Conservation (phyloP, 2,797 vertebrate species). For the Falco concolor region DNA sequence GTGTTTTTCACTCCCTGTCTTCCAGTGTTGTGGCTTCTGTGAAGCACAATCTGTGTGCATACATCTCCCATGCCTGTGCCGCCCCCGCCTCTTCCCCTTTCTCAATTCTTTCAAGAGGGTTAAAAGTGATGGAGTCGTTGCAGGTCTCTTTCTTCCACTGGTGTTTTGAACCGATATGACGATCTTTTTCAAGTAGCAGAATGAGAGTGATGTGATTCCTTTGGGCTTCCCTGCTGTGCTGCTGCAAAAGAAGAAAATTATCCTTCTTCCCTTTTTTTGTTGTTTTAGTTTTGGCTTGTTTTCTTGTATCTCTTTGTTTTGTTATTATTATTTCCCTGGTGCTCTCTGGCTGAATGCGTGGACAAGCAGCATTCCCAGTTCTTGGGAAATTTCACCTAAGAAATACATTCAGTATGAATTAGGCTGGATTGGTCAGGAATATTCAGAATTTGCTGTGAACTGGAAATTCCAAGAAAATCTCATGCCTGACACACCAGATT, state of each 20-base stretch:
- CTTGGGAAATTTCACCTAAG: background rate
- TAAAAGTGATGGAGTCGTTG: background rate
- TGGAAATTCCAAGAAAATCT: background rate
- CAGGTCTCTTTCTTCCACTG: background rate
- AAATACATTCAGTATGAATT: background rate
- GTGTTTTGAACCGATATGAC: background rate
- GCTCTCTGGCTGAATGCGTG: background rate
- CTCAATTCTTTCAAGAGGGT: background rate
- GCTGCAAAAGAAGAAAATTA: background rate
- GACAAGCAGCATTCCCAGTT: background rate
- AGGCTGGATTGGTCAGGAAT: background rate
- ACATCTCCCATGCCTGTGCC: background rate
- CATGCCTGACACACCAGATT: background rate
- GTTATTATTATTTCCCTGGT: background rate
- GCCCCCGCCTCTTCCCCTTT: background rate
- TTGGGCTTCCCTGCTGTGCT: background rate
- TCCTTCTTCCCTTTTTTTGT: background rate
- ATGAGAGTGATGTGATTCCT: background rate
- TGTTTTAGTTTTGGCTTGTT: too few species aligned
- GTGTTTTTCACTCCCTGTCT: background rate
- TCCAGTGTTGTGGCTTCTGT: background rate
- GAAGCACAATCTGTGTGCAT: background rate
- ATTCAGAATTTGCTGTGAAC: background rate
- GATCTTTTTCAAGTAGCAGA: background rate
- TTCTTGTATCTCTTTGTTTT: background rate